Evolutionary conservation across 1,140 invertebrate genomes (phyloP).

Genomic region (Drosophila ogumai): DNA sequence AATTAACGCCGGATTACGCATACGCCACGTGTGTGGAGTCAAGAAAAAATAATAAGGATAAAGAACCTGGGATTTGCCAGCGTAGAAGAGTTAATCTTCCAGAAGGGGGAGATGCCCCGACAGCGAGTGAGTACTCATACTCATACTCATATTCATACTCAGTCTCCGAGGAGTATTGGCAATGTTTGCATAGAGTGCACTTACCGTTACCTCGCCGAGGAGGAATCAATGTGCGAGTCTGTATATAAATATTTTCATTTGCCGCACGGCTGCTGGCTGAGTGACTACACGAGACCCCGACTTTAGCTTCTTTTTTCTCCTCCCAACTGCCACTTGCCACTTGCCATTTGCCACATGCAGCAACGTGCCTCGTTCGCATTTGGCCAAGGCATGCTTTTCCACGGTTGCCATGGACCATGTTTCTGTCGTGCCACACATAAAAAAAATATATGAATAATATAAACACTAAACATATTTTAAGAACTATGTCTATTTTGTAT

Average conservation of each 20-base stretch:
- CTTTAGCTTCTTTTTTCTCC: slow-evolving; percentile 6
- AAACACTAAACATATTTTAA: not conserved
- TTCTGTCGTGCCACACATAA: slow-evolving; percentile 12
- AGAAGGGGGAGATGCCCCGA: not conserved
- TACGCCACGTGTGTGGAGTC: slow-evolving; percentile 62
- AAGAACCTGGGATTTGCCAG: slow-evolving; percentile 1
- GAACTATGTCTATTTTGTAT: too few relatives aligned
- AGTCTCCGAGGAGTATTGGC: not conserved
- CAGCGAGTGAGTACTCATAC: slow-evolving; percentile 11
- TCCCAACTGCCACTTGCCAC: slow-evolving; percentile 4
- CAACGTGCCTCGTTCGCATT: slow-evolving; percentile 69
- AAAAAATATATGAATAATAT: not conserved
- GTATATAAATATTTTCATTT: slow-evolving; percentile 57
- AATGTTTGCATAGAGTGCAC: slow-evolving; percentile 56
- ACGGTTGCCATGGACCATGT: not conserved
- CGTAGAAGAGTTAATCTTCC: not conserved
- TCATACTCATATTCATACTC: not conserved
- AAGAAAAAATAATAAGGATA: slow-evolving; percentile 6
- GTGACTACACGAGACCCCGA: slow-evolving; percentile 26
- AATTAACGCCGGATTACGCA: slow-evolving; percentile 58
- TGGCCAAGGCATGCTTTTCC: slow-evolving; percentile 13
- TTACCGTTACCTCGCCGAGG: slow-evolving; percentile 54
- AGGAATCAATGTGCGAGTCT: slow-evolving; percentile 46
- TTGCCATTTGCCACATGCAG: slow-evolving; percentile 30
- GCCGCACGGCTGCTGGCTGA: slow-evolving; percentile 68